Evolutionary conservation across 2,797 vertebrate species (phyloP).

Genomic region (Melanotaenia pygmaea): DNA sequence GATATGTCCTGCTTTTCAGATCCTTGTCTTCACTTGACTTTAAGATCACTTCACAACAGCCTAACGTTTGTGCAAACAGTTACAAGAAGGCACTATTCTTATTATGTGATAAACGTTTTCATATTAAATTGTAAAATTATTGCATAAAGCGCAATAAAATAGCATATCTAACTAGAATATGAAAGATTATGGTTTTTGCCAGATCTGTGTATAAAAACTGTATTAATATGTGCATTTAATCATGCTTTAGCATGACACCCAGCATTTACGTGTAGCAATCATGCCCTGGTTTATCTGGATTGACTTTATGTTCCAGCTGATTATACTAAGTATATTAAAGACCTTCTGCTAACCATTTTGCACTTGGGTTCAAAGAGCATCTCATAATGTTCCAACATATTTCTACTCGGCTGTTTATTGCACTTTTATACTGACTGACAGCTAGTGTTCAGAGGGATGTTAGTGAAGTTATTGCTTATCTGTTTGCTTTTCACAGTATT

Average conservation of each 20-base stretch:
- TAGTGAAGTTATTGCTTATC: constrained; percentile 37
- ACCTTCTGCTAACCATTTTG: background rate
- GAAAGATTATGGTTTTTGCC: constrained; percentile 21
- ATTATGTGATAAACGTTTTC: constrained; percentile 69
- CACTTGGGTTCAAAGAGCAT: background rate
- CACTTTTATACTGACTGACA: constrained; percentile 52
- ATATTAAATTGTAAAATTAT: constrained; percentile 79
- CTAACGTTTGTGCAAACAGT: constrained; percentile 53
- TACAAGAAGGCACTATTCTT: constrained; percentile 56
- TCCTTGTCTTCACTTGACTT: constrained; percentile 19
- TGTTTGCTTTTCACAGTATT: constrained; percentile 67
- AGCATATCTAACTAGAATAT: constrained; percentile 32
- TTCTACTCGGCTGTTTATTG: constrained; percentile 60
- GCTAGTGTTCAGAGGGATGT: constrained; percentile 67
- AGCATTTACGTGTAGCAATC: background rate
- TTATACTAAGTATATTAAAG: background rate
- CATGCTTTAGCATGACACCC: constrained; percentile 1
- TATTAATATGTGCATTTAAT: background rate
- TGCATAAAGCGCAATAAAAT: constrained; percentile 73
- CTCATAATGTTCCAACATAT: constrained; percentile 26
- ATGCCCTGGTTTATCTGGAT: constrained; percentile 9
- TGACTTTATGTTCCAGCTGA: constrained; percentile 21
- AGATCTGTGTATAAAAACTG: constrained; percentile 16
- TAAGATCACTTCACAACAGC: constrained; percentile 46
- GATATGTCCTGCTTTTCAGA: constrained; percentile 16